phyloP scores from a whole-genome alignment of 2,888 invertebrate species.

The Drosophila yooni region DNA sequence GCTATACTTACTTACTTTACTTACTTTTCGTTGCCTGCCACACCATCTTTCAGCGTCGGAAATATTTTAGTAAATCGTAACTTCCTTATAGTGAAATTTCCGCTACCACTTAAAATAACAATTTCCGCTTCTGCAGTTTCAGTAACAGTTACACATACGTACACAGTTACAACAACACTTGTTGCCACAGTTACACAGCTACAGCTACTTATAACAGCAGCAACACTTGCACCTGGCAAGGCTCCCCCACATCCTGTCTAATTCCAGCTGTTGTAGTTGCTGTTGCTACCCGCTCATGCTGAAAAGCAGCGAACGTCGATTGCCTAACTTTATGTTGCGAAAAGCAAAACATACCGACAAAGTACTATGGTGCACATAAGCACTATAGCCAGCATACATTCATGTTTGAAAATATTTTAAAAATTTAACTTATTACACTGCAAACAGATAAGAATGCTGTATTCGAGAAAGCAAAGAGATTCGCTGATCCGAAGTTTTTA shows the following conservation, averaged over 20 bases:
- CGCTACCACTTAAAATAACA: slow-evolving; percentile 78
- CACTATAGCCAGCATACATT: not conserved
- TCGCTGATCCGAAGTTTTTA: not conserved
- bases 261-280: slow-evolving; percentile 37
- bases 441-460: too few species aligned
- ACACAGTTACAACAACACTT: slow-evolving; percentile 11
- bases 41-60: slow-evolving; percentile 59
- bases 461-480: not conserved
- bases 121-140: slow-evolving; percentile 70
- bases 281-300: slow-evolving; percentile 48
- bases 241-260: slow-evolving; percentile 57
- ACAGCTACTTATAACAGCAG: slow-evolving; percentile 10
- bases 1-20: not conserved
- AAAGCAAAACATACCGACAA: slow-evolving; percentile 15
- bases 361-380: slow-evolving; percentile 4
- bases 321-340: slow-evolving; percentile 61
- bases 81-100: slow-evolving; percentile 76
- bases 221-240: slow-evolving; percentile 49
- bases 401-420: too few species aligned
- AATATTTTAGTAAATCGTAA: slow-evolving; percentile 77
- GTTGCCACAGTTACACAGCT: slow-evolving; percentile 8
- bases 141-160: slow-evolving; percentile 40
- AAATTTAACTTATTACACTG: not conserved
- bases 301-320: slow-evolving; percentile 57
- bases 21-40: not conserved